phyloP scores from a whole-genome alignment of 2,888 invertebrate species.

The Cantharis nigra region DNA sequence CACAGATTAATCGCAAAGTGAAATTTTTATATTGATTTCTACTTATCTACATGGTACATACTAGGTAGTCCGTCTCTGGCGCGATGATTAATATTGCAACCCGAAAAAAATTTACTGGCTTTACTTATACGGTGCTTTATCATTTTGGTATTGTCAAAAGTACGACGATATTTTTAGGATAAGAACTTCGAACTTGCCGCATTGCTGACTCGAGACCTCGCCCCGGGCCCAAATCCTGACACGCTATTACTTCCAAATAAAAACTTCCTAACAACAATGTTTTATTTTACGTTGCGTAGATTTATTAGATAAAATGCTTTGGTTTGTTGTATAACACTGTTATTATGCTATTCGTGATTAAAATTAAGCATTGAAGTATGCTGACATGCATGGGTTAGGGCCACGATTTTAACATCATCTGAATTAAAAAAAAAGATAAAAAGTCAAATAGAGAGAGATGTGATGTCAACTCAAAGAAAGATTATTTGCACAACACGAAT shows the following conservation, averaged over 20 bases:
- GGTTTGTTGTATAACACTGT: neutral
- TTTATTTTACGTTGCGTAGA: neutral
- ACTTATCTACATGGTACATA: no score
- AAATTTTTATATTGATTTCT: no score
- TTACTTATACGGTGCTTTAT: no score
- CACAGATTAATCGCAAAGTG: no score
- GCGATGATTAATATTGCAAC: no score
- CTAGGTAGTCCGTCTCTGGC: no score
- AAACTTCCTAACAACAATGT: neutral
- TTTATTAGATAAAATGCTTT: neutral
- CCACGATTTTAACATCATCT: neutral
- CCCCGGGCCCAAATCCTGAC: neutral
- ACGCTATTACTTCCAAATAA: neutral
- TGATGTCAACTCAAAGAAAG: neutral
- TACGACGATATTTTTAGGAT: neutral
- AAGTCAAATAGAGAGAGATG: neutral
- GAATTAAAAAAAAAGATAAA: neutral
- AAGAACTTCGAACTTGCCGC: neutral
- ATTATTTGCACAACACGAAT: neutral
- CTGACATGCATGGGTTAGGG: neutral
- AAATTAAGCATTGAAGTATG: neutral
- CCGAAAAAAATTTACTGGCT: no score
- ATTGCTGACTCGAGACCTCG: neutral
- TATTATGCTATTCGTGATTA: neutral
- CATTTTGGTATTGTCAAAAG: neutral